Evolutionary conservation across 2,888 invertebrate species (phyloP).

Genomic region (Agriopis marginaria): DNA sequence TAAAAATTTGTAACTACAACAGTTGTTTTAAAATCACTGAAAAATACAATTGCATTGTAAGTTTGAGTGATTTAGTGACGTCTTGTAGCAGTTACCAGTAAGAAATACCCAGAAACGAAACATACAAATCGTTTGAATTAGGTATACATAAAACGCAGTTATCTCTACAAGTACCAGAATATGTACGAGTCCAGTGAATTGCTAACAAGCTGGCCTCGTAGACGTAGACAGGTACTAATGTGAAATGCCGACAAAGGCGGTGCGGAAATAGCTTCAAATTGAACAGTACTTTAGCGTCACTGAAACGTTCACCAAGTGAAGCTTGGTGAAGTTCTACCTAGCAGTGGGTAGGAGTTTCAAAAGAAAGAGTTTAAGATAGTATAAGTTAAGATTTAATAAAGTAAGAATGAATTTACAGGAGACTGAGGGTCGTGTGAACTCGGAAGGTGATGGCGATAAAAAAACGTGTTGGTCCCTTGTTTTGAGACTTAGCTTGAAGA

Average conservation of each 20-base stretch:
- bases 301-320: no score
- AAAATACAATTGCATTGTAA: not conserved
- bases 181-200: not conserved
- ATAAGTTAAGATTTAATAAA: no score
- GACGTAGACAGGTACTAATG: not conserved
- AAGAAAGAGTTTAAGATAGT: no score
- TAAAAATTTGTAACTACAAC: not conserved
- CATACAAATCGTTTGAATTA: not conserved
- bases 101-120: not conserved
- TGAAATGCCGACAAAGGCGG: not conserved
- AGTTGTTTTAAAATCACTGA: not conserved
- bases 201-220: slow-evolving; percentile 3
- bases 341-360: no score
- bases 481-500: no score
- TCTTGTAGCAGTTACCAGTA: not conserved
- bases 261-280: not conserved
- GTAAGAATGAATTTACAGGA: no score
- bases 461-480: no score
- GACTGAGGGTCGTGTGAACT: no score
- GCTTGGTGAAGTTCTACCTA: no score
- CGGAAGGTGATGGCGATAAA: no score
- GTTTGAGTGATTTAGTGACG: not conserved
- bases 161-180: not conserved
- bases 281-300: not conserved
- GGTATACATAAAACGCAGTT: not conserved